These are phyloP conservation scores for Drosophila bipectinata DNA, from an alignment of 1,140 invertebrate genomes.

Conservation along the genomic window DNA sequence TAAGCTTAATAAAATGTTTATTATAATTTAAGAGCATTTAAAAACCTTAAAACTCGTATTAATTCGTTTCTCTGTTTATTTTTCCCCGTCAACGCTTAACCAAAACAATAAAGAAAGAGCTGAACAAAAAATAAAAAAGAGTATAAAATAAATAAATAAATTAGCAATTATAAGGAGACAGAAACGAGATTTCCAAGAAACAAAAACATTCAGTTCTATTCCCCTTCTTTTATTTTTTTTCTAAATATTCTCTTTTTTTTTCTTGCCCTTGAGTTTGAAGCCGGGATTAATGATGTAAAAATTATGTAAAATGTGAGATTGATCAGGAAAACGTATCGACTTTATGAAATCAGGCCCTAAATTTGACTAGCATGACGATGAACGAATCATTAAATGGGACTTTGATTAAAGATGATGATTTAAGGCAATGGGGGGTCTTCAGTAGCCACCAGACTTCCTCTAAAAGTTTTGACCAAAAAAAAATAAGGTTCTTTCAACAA, in stretches of 20 bases:
- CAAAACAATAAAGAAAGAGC: constrained; percentile 62
- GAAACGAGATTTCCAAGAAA: constrained; percentile 63
- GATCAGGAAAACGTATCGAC: constrained; percentile 8
- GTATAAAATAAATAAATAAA: constrained; percentile 73
- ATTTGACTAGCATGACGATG: constrained; percentile 35
- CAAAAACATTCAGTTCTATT: constrained; percentile 39
- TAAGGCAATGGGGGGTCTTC: constrained; percentile 2
- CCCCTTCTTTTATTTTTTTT: constrained; percentile 12
- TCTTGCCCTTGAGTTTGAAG: constrained; percentile 22
- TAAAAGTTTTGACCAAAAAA: background rate
- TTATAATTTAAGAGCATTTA: constrained; percentile 10
- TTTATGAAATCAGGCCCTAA: constrained; percentile 41
- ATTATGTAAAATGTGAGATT: constrained; percentile 20
- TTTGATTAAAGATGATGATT: constrained; percentile 11
- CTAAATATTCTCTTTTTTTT: constrained; percentile 13
- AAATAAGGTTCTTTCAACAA: background rate
- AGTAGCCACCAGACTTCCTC: constrained; percentile 3
- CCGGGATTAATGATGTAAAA: constrained; percentile 30
- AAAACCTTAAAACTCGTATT: background rate
- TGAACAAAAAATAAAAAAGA: constrained; percentile 52
- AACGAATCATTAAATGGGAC: constrained; percentile 22
- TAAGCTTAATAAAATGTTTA: background rate
- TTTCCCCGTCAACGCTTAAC: constrained; percentile 22
- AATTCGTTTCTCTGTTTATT: constrained; percentile 26
- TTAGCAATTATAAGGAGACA: constrained; percentile 73